These are phyloP conservation scores for Cervus canadensis DNA, from an alignment of 2,113 vertebrate genomes.

Conservation along the genomic window DNA sequence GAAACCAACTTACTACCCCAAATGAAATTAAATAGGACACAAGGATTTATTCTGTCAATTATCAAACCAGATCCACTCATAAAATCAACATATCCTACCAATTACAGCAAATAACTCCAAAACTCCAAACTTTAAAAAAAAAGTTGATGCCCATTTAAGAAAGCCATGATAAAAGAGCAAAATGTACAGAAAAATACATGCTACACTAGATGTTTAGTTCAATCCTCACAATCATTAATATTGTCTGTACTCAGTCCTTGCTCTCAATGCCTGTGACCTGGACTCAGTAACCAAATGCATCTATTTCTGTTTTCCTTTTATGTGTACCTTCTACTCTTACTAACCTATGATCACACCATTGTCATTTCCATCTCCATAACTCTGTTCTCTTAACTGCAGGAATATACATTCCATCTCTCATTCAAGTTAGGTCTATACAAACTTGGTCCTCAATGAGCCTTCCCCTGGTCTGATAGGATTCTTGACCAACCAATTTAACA, in stretches of 20 bases:
- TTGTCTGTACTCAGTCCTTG: not conserved
- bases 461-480: not conserved
- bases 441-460: not conserved
- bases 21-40: not conserved
- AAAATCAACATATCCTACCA: not conserved
- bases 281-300: not conserved
- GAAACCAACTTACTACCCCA: not conserved
- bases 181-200: not conserved
- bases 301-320: not conserved
- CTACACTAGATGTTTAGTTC: not conserved
- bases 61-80: not conserved
- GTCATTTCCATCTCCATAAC: not conserved
- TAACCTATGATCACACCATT: not conserved
- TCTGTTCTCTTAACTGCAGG: not conserved
- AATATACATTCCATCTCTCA: not conserved
- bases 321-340: not conserved
- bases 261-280: not conserved
- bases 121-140: not conserved
- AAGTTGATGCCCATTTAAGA: not conserved
- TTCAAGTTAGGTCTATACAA: not conserved
- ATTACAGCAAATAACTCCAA: constrained; percentile 11
- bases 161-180: not conserved
- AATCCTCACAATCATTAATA: not conserved
- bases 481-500: not conserved
- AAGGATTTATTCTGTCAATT: not conserved